Evolutionary conservation across 2,888 invertebrate genomes (phyloP).

Genomic region (Plutella xylostella): DNA sequence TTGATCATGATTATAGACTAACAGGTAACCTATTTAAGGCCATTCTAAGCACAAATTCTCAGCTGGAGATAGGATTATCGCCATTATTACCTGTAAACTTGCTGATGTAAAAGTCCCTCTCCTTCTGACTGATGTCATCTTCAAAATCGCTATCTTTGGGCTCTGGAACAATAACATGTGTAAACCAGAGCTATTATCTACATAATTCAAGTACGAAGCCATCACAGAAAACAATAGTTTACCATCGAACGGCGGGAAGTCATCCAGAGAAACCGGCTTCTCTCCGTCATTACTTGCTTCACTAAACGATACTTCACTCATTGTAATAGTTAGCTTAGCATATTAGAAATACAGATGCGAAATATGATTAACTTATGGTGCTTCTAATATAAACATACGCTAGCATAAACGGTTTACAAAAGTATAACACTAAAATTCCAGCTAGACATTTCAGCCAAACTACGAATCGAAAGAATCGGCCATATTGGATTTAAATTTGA

Average conservation of each 20-base stretch:
- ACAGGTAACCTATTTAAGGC: neutral
- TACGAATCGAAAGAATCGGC: neutral
- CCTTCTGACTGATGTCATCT: constrained; percentile 62
- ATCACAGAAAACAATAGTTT: constrained; percentile 5
- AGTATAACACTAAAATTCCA: neutral
- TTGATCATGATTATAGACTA: neutral
- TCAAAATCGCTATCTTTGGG: constrained; percentile 62
- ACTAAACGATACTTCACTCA: constrained; percentile 11
- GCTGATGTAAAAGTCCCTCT: constrained; percentile 58
- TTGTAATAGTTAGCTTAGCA: neutral
- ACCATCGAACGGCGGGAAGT: constrained; percentile 61
- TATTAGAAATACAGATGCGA: too few relatives aligned
- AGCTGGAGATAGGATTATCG: too few relatives aligned
- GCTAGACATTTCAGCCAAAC: neutral
- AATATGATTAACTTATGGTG: too few relatives aligned
- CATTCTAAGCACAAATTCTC: neutral
- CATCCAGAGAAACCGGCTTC: constrained; percentile 45
- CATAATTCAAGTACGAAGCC: neutral
- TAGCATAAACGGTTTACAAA: neutral
- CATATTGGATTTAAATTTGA: neutral
- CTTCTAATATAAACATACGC: too few relatives aligned
- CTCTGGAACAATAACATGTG: constrained; percentile 33
- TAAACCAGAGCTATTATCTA: neutral
- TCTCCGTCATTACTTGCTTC: constrained; percentile 19
- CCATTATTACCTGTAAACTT: constrained; percentile 56